These are phyloP conservation scores for Nephrotoma flavescens DNA, from an alignment of 2,888 invertebrate species.

Conservation along the genomic window DNA sequence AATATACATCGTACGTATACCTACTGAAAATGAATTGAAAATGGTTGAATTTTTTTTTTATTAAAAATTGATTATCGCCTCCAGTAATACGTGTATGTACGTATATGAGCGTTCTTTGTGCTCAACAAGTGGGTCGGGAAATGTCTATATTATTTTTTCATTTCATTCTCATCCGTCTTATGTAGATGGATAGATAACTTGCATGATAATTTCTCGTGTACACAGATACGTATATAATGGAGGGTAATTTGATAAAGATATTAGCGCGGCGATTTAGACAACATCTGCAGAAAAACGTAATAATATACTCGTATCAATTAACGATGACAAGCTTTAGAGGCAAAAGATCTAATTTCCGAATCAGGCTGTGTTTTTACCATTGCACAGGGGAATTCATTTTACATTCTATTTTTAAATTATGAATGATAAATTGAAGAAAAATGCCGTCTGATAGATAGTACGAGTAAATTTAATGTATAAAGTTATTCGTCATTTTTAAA, in stretches of 20 bases:
- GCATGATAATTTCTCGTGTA: not conserved
- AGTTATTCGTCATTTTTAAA: not conserved
- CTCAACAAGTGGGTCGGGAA: not conserved
- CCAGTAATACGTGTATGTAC: not conserved
- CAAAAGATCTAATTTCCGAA: not conserved
- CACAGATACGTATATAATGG: not conserved
- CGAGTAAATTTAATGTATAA: not conserved
- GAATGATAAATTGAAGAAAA: not conserved
- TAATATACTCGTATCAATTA: not conserved
- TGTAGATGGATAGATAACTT: not conserved
- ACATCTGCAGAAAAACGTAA: not conserved
- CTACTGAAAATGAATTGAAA: not conserved
- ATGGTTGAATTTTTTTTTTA: not conserved
- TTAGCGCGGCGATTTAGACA: not conserved
- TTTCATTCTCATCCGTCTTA: not conserved
- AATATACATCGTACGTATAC: not conserved
- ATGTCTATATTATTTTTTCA: not conserved
- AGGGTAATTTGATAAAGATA: not conserved
- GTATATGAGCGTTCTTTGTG: not conserved
- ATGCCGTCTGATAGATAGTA: not conserved
- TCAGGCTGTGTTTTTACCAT: not conserved
- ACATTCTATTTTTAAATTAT: not conserved
- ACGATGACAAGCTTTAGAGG: not conserved
- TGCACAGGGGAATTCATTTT: not conserved
- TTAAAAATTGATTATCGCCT: not conserved